Conservation (phyloP, 2,888 invertebrate species). For the Eupithecia subumbrata region DNA sequence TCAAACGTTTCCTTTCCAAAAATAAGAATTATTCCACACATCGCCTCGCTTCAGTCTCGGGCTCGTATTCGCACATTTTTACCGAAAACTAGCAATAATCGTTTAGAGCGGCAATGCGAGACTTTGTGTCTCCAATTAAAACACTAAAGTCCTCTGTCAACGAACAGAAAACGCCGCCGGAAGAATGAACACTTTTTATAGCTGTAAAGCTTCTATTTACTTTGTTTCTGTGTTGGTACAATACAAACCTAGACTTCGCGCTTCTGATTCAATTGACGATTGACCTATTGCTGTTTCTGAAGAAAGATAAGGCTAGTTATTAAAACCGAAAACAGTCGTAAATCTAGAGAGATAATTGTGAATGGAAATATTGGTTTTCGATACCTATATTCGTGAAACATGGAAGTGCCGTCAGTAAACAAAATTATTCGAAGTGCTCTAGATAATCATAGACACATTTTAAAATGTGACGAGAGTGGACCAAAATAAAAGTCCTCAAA, state of each 20-base stretch:
- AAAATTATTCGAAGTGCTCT: background rate
- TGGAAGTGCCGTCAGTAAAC: background rate
- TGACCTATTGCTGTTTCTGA: background rate
- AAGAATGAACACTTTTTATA: constrained; percentile 5
- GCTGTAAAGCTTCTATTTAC: background rate
- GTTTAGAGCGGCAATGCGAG: constrained; percentile 42
- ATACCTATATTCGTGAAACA: background rate
- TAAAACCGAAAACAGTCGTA: background rate
- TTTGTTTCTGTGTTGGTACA: background rate
- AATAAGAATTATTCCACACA: constrained; percentile 68
- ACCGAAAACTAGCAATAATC: constrained; percentile 36
- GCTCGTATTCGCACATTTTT: constrained; percentile 55
- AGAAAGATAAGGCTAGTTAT: background rate
- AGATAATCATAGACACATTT: background rate
- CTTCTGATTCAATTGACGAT: background rate
- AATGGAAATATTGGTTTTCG: background rate
- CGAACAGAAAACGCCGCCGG: background rate
- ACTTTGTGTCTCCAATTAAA: constrained; percentile 35
- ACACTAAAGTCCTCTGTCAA: constrained; percentile 17
- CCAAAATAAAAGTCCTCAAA: constrained; percentile 2
- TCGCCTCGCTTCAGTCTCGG: constrained; percentile 52
- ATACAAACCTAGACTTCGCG: background rate
- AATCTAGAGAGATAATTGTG: background rate
- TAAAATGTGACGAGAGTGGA: background rate
- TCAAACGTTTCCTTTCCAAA: constrained; percentile 73